Evolutionary conservation across 1,140 invertebrate species (phyloP).

Genomic region (Theocolax elegans): DNA sequence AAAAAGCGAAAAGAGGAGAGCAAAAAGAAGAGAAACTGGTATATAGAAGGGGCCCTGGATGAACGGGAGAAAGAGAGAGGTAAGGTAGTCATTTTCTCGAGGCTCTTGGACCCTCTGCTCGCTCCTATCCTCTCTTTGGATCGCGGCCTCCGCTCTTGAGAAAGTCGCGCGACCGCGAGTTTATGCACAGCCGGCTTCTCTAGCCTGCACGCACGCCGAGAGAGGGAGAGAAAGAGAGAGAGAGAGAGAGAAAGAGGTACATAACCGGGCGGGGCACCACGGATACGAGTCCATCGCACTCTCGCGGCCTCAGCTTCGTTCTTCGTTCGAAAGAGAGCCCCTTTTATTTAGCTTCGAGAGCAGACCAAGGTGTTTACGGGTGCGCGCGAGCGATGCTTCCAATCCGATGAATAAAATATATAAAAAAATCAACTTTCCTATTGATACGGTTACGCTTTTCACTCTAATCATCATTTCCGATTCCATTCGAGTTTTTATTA

Average conservation of each 20-base stretch:
- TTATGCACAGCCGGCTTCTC: neutral
- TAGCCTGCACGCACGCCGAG: constrained; percentile 6
- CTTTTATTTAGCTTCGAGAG: constrained; percentile 5
- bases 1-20: constrained; percentile 26
- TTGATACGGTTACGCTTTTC: too few species aligned
- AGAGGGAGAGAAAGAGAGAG: neutral
- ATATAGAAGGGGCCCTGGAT: neutral
- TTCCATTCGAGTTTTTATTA: too few species aligned
- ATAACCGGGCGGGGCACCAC: constrained; percentile 39
- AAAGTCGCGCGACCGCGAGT: constrained; percentile 31
- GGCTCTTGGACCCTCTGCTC: too few species aligned
- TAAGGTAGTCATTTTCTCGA: constrained; percentile 35
- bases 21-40: constrained; percentile 8
- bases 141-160: constrained; percentile 15
- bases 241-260: constrained; percentile 11
- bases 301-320: constrained; percentile 3
- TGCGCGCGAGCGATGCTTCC: neutral
- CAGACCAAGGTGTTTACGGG: too few species aligned
- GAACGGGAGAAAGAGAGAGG: constrained; percentile 3
- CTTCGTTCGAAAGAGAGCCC: too few species aligned
- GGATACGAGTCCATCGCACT: constrained; percentile 35
- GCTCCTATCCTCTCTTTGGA: constrained; percentile 13
- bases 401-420: too few species aligned
- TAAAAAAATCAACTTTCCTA: too few species aligned
- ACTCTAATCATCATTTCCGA: too few species aligned